Evolutionary conservation across 1,140 invertebrate genomes (phyloP).

Genomic region (Pristionchus pacificus): DNA sequence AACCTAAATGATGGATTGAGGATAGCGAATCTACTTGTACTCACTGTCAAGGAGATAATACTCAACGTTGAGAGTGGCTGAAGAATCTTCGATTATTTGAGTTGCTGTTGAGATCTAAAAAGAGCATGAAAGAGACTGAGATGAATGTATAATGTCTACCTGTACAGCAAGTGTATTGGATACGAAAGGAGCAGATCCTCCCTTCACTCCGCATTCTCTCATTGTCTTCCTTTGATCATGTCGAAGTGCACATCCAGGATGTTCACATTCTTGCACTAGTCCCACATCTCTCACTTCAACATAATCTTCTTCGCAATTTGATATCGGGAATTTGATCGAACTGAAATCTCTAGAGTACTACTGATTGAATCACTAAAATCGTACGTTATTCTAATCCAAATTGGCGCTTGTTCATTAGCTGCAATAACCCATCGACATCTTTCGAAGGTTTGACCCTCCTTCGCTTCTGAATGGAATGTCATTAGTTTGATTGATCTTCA

Average conservation of each 20-base stretch:
- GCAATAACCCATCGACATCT: constrained; percentile 25
- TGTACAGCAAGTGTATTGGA: background rate
- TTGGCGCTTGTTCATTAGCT: constrained; percentile 5
- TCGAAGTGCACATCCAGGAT: background rate
- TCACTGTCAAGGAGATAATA: background rate
- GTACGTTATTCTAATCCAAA: constrained; percentile 18
- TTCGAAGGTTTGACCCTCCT: constrained; percentile 3
- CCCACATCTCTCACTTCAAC: background rate
- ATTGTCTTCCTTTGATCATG: background rate
- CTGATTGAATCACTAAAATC: no score
- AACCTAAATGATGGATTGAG: background rate
- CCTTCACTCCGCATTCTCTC: background rate
- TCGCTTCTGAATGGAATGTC: constrained; percentile 10
- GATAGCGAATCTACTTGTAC: background rate
- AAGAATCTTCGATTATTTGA: background rate
- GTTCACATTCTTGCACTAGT: background rate
- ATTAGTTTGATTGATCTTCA: background rate
- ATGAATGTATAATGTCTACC: background rate
- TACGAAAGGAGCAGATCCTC: background rate
- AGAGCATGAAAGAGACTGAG: background rate
- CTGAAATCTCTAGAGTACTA: no score
- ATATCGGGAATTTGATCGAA: no score
- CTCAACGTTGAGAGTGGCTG: background rate
- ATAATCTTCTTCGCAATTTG: background rate
- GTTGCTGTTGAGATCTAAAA: background rate